Base-by-base conservation (phyloP, 2,797 vertebrate genomes). In the Poliocrania exsul region DNA sequence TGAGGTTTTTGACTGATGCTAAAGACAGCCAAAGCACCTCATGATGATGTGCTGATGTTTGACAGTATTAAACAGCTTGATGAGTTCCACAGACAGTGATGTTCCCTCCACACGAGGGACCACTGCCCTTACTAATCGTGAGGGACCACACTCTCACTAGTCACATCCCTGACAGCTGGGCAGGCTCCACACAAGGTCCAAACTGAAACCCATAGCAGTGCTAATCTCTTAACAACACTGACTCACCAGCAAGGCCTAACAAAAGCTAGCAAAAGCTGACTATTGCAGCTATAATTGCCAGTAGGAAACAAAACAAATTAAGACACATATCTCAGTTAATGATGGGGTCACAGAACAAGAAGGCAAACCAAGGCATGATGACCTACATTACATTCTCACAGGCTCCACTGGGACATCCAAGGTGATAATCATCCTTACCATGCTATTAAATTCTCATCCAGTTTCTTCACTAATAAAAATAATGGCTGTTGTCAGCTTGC, bases 91-190 rank as follows among this genome's bases (percentile, higher is more conserved):
- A 23, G 67, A 35, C 33, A 73, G 23, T 0, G 11, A 70, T 2
- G 1, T 3, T 18, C 28, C 11, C 11, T 74, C 13, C 1, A 1
- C 0, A 4, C 1, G 4, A 40, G n/a, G 46, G 25, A 66, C 26
- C 20, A 8, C 65, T 18, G 33, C 49, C 85, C 46, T 35, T 33
- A 18, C 31, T 28, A 1, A 81, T 10, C 1, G 0, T 2, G 13
- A 28, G 37, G 33, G 6, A 31, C 9, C n/a, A 16, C 61, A 14
- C 57, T 5, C 8, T 46, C 35, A 51, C 28, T 10, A 31, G 25
- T 47, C 46, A 20, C 57, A 33, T 3, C 69, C 31, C 69, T 46
- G 46, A 56, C 21, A 70, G 57, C 29, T 8, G 0, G 17, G 26
- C 5, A 16, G n/a, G 69, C 58, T 56, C 53, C 4, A 0, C 5